These are phyloP conservation scores for Drosophila eohydei DNA, from an alignment of 2,888 invertebrate genomes.

Conservation along the genomic window DNA sequence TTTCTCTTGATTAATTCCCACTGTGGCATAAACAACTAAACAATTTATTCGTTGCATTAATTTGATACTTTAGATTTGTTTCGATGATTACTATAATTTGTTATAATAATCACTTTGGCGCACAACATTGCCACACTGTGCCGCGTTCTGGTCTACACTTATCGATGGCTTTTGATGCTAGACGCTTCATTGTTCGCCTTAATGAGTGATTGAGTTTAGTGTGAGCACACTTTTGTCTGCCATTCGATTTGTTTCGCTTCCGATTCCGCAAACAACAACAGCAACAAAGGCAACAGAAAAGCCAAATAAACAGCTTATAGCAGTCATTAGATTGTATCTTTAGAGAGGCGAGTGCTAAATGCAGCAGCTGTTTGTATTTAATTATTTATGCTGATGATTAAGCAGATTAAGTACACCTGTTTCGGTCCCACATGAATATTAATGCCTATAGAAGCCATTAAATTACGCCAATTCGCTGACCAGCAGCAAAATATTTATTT, in stretches of 20 bases:
- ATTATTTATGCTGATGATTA: slow-evolving; percentile 55
- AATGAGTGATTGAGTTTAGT: slow-evolving; percentile 68
- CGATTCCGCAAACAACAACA: slow-evolving; percentile 54
- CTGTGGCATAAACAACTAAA: neutral
- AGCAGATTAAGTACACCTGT: slow-evolving; percentile 21
- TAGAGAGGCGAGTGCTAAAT: slow-evolving; percentile 25
- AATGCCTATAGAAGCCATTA: slow-evolving; percentile 1
- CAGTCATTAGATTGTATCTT: slow-evolving; percentile 69
- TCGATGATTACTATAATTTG: neutral
- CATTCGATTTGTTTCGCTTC: slow-evolving; percentile 72
- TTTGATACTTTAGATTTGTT: neutral
- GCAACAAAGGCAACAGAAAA: neutral
- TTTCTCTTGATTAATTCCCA: neutral
- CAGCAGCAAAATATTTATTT: slow-evolving; percentile 2
- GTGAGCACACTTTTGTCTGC: slow-evolving; percentile 55
- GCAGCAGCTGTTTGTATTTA: slow-evolving; percentile 49
- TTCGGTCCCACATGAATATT: slow-evolving; percentile 42
- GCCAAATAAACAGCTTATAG: slow-evolving; percentile 33
- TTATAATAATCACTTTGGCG: neutral
- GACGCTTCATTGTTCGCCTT: slow-evolving; percentile 66
- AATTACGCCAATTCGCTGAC: slow-evolving; percentile 2
- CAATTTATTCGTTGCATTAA: neutral
- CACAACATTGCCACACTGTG: slow-evolving; percentile 29
- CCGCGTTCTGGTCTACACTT: slow-evolving; percentile 19
- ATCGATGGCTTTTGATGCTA: slow-evolving; percentile 53